Percentiles rank a stretch among this genome's conserved stretches.
phyloP scores from a whole-genome alignment of 2,113 vertebrate genomes.

The Myxocyprinus asiaticus region DNA sequence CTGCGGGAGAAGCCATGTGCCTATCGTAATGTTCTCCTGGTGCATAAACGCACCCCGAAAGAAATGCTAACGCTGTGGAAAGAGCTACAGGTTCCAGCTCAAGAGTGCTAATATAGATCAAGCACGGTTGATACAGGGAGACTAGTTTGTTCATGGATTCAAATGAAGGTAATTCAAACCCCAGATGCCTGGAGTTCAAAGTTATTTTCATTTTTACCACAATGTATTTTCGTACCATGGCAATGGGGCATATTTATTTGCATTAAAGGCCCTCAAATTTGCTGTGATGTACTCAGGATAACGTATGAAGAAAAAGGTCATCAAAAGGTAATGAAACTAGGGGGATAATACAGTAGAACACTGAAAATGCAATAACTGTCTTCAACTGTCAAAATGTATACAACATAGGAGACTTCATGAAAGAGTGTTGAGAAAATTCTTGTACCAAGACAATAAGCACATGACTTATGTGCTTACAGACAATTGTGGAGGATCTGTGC shows the following conservation, averaged over 20 bases:
- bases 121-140: neutral
- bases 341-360: no score
- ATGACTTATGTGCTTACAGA: no score
- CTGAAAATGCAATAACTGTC: no score
- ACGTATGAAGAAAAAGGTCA: constrained; percentile 1
- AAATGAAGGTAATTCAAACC: constrained; percentile 1
- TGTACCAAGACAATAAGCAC: no score
- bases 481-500: no score
- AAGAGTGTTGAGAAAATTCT: no score
- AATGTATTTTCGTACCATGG: constrained; percentile 45
- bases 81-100: constrained; percentile 58
- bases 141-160: constrained; percentile 19
- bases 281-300: neutral
- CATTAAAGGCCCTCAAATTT: neutral
- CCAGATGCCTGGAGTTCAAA: neutral
- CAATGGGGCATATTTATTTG: constrained; percentile 32
- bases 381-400: no score
- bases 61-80: constrained; percentile 76
- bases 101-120: constrained; percentile 33
- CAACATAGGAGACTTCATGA: no score
- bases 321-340: neutral
- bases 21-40: constrained; percentile 73
- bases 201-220: constrained; percentile 43
- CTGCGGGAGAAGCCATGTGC: constrained; percentile 68
- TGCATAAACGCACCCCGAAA: constrained; percentile 74